Conservation (phyloP, 2,888 invertebrate genomes). For the Mystacides longicornis region DNA sequence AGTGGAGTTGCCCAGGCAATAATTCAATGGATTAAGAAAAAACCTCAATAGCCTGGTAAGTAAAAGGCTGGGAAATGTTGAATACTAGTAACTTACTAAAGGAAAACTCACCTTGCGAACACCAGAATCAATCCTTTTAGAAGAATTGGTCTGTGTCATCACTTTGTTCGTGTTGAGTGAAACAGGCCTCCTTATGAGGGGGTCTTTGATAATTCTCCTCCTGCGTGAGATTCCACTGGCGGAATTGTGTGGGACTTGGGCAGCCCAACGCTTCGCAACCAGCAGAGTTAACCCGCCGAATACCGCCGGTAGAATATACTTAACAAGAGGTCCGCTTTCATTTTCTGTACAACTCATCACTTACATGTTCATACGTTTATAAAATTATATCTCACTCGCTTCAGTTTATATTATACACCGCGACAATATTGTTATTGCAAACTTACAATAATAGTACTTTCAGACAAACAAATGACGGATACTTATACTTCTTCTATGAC, state of each 20-base stretch:
- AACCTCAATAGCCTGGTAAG: too few species aligned
- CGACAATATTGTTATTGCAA: neutral
- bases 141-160: conserved; percentile 35
- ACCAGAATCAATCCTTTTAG: conserved; percentile 38
- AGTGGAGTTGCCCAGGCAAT: too few species aligned
- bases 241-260: conserved; percentile 30
- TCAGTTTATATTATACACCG: conserved; percentile 26
- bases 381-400: conserved; percentile 34
- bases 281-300: conserved; percentile 48
- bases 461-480: conserved; percentile 13
- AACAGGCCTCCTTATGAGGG: conserved; percentile 42
- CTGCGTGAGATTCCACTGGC: conserved; percentile 46
- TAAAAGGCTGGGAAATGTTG: too few species aligned
- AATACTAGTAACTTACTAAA: too few species aligned
- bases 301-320: conserved; percentile 48
- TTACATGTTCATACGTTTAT: conserved; percentile 40
- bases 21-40: too few species aligned
- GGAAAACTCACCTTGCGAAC: conserved; percentile 44
- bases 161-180: conserved; percentile 43
- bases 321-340: conserved; percentile 50
- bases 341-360: conserved; percentile 48
- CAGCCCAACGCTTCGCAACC: conserved; percentile 46
- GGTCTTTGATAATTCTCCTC: conserved; percentile 47
- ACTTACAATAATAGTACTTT: conserved; percentile 1
- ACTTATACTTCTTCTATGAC: too few species aligned